Evolutionary conservation across 2,888 invertebrate genomes (phyloP).

Genomic region (Oligia strigilis): DNA sequence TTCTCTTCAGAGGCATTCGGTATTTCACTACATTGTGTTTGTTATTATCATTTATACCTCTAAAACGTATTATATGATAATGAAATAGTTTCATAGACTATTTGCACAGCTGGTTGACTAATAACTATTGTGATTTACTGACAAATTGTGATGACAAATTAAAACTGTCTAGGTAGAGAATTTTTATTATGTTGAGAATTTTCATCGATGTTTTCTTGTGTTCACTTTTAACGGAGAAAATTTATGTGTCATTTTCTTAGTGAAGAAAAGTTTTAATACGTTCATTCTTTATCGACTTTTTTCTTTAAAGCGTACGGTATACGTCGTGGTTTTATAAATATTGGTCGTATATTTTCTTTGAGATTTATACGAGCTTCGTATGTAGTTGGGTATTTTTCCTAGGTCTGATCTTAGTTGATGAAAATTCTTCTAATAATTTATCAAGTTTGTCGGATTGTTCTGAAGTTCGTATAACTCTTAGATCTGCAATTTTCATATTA

Average conservation of each 20-base stretch:
- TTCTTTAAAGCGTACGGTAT: no score
- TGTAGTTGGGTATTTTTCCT: no score
- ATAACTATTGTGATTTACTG: constrained; percentile 44
- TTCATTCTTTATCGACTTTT: not conserved
- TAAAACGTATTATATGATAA: constrained; percentile 76
- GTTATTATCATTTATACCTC: constrained; percentile 79
- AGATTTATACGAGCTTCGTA: no score
- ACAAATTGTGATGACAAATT: constrained; percentile 43
- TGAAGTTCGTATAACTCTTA: no score
- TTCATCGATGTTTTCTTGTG: not conserved
- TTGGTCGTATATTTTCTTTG: no score
- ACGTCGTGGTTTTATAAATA: no score
- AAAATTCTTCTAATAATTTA: no score
- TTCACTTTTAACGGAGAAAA: not conserved
- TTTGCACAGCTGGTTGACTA: constrained; percentile 70
- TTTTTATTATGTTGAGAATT: constrained; percentile 1
- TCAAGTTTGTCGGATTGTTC: no score
- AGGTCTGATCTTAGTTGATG: no score
- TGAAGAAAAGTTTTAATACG: not conserved
- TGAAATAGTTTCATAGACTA: constrained; percentile 77
- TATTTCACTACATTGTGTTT: constrained; percentile 85
- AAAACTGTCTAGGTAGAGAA: constrained; percentile 3
- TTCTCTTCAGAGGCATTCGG: constrained; percentile 81
- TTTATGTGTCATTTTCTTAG: not conserved
- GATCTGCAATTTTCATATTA: no score